phyloP scores from a whole-genome alignment of 1,140 invertebrate genomes.

The Tribolium madens region DNA sequence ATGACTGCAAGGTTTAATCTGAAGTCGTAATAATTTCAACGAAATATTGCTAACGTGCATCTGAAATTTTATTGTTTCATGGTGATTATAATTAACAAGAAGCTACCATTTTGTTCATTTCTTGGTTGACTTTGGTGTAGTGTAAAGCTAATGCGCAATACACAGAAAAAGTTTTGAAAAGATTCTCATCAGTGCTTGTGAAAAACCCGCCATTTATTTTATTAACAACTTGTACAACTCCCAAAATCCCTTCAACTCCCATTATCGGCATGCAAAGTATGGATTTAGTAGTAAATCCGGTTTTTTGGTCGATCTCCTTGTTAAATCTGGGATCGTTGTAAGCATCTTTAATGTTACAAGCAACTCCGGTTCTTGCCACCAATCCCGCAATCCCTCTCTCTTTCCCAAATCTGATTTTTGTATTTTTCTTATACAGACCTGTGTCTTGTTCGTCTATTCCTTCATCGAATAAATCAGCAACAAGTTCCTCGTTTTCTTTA shows the following conservation, averaged over 20 bases:
- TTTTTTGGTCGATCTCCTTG: constrained; percentile 67
- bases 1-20: constrained; percentile 55
- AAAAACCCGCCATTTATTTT: constrained; percentile 68
- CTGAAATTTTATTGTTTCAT: neutral
- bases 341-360: constrained; percentile 68
- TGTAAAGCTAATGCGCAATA: constrained; percentile 68
- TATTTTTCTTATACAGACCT: constrained; percentile 21
- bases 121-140: constrained; percentile 56
- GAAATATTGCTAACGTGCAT: constrained; percentile 27
- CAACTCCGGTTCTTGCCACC: constrained; percentile 66
- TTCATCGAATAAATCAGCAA: constrained; percentile 71
- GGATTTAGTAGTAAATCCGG: constrained; percentile 68
- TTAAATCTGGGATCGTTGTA: constrained; percentile 68
- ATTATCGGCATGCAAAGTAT: constrained; percentile 69
- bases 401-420: constrained; percentile 67
- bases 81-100: neutral
- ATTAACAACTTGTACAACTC: constrained; percentile 67
- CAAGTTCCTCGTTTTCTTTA: constrained; percentile 64
- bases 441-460: constrained; percentile 60
- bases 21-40: constrained; percentile 47
- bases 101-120: constrained; percentile 21
- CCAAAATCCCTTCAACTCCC: constrained; percentile 67
- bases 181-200: constrained; percentile 66
- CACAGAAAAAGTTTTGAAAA: constrained; percentile 68
- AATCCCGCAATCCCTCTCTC: constrained; percentile 67